phyloP scores from a whole-genome alignment of 2,797 vertebrate genomes.

The Peromyscus attwateri region DNA sequence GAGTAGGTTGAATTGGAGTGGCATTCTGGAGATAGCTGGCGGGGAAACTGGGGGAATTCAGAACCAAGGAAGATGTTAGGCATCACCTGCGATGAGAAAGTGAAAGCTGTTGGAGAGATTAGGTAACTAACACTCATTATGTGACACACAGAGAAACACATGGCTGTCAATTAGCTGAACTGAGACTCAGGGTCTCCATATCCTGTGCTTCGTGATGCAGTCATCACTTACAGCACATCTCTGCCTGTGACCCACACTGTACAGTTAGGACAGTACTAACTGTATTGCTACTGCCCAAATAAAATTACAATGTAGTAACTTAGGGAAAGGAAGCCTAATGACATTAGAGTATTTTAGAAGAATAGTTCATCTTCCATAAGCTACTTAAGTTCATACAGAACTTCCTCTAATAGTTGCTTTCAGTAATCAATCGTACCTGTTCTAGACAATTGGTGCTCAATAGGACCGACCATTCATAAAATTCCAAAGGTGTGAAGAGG shows the following conservation, averaged over 20 bases:
- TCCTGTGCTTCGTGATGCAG: not conserved
- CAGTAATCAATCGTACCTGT: not conserved
- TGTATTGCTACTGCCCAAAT: not conserved
- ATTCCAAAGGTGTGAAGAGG: not conserved
- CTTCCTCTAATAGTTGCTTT: conserved; percentile 42
- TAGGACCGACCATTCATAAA: conserved; percentile 28
- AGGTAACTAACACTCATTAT: not conserved
- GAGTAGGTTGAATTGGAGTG: not conserved
- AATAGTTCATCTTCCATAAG: not conserved
- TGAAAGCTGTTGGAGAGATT: not conserved
- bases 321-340: not conserved
- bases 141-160: not conserved
- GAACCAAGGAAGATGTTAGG: not conserved
- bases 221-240: not conserved
- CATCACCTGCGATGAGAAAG: not conserved
- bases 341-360: conserved; percentile 12
- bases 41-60: not conserved
- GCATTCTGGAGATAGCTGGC: not conserved
- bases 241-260: not conserved
- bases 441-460: not conserved
- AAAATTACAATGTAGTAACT: not conserved
- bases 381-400: not conserved
- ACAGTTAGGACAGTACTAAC: not conserved
- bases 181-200: not conserved
- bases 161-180: not conserved